A percentile compares a stretch with the other conserved stretches of the same genome.
phyloP scores from a whole-genome alignment of 2,113 vertebrate species.

The Aegotheles bennettii region DNA sequence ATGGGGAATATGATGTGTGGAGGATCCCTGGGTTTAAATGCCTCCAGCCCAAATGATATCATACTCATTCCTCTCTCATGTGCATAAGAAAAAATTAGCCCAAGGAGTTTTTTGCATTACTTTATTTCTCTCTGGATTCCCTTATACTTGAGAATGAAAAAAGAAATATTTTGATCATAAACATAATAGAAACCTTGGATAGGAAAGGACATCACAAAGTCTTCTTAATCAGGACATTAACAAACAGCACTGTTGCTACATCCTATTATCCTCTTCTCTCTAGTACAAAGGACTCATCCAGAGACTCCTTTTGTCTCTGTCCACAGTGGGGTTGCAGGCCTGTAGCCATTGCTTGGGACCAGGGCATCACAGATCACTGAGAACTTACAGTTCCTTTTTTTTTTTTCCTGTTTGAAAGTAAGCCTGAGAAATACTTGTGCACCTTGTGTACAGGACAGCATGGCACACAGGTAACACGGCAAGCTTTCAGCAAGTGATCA shows the following conservation, averaged over 20 bases:
- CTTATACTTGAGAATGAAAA: neutral
- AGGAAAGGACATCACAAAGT: neutral
- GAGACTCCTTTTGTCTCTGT: neutral
- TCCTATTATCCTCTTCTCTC: neutral
- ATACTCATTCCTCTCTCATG: neutral
- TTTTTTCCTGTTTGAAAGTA: neutral
- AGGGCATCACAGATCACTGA: neutral
- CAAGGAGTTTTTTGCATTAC: neutral
- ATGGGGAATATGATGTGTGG: neutral
- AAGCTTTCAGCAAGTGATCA: slow-evolving; percentile 47
- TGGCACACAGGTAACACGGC: neutral
- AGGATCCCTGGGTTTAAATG: neutral
- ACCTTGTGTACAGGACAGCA: neutral
- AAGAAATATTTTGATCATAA: neutral
- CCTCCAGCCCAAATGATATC: neutral
- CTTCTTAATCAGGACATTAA: neutral
- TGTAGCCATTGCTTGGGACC: neutral
- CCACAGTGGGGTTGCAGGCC: neutral
- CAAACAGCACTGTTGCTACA: neutral
- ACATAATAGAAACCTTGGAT: neutral
- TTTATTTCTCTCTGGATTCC: neutral
- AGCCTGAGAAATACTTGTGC: neutral
- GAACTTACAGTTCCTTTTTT: neutral
- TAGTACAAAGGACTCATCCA: neutral
- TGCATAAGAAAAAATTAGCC: neutral